A percentile compares a stretch with the other conserved stretches of the same genome.
phyloP scores from a whole-genome alignment of 2,888 invertebrate species.

The Argyra leucocephala region DNA sequence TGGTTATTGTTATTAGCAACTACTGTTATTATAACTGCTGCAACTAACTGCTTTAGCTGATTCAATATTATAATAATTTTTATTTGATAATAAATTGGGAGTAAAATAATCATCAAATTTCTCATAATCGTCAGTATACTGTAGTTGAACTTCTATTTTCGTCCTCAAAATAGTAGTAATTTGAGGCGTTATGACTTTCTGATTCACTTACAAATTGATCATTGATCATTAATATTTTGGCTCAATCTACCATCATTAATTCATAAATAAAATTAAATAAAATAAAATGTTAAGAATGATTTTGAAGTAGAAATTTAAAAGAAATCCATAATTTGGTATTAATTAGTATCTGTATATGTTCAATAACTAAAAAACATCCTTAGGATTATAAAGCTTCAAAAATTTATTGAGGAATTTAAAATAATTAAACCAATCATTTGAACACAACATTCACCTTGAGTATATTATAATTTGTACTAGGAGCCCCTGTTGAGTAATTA shows the following conservation, averaged over 20 bases:
- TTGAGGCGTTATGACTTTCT: slow-evolving; percentile 1
- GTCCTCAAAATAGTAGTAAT: not conserved
- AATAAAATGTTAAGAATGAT: too few relatives aligned
- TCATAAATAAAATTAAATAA: too few relatives aligned
- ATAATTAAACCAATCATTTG: too few relatives aligned
- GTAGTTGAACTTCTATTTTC: not conserved
- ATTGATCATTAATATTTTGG: slow-evolving; percentile 4
- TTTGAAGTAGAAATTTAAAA: too few relatives aligned
- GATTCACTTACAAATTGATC: not conserved
- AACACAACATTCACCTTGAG: too few relatives aligned
- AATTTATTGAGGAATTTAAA: too few relatives aligned
- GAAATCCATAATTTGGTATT: too few relatives aligned
- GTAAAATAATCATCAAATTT: not conserved
- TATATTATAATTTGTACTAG: too few relatives aligned
- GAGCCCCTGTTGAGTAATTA: too few relatives aligned
- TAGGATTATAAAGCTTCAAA: too few relatives aligned
- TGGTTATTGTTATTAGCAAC: slow-evolving; percentile 9
- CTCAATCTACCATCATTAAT: not conserved
- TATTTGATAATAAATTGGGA: not conserved
- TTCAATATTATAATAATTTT: slow-evolving; percentile 13
- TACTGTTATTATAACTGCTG: slow-evolving; percentile 15
- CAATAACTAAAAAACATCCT: too few relatives aligned
- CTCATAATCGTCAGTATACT: not conserved
- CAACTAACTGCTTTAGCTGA: slow-evolving; percentile 18
- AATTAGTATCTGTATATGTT: too few relatives aligned